Evolutionary conservation across 64 coral and sea anemone species (phyloP).

Genomic region (Actinia equina): DNA sequence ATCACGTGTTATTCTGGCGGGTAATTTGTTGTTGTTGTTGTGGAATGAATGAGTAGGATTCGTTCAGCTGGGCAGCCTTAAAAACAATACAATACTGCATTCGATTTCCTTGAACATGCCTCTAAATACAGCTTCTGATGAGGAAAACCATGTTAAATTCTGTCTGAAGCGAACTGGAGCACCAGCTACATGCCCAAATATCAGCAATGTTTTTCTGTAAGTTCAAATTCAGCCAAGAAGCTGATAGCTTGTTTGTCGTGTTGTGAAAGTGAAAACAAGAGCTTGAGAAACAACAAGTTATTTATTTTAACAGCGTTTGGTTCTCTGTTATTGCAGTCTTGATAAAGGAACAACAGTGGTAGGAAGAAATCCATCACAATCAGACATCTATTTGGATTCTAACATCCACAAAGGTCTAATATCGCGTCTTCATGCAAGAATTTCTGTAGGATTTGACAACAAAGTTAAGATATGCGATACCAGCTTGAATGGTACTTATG

Average conservation of each 20-base stretch:
- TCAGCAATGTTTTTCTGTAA: slow-evolving; percentile 46
- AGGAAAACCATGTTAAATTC: background rate
- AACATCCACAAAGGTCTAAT: slow-evolving; percentile 81
- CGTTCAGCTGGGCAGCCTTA: background rate
- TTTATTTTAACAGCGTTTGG: background rate
- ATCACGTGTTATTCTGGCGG: slow-evolving; percentile 2
- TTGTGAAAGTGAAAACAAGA: background rate
- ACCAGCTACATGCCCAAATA: slow-evolving; percentile 19
- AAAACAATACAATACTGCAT: too few species aligned
- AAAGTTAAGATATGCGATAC: slow-evolving; percentile 75
- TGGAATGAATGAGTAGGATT: background rate
- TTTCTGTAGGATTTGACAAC: slow-evolving; percentile 27
- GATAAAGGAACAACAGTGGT: slow-evolving; percentile 75
- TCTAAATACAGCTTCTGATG: background rate
- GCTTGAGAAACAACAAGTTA: background rate
- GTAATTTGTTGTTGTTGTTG: background rate
- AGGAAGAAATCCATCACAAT: slow-evolving; percentile 58
- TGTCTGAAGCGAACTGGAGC: slow-evolving; percentile 39
- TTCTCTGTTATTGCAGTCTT: slow-evolving; percentile 43
- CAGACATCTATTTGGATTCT: slow-evolving; percentile 84
- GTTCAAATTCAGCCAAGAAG: background rate
- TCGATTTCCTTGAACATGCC: background rate
- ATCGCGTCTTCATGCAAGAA: slow-evolving; percentile 91
- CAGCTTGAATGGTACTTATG: slow-evolving; percentile 93
- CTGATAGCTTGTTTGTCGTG: background rate